Evolutionary conservation across 2,888 invertebrate genomes (phyloP).

Genomic region (Callyntrura guangdongensis): DNA sequence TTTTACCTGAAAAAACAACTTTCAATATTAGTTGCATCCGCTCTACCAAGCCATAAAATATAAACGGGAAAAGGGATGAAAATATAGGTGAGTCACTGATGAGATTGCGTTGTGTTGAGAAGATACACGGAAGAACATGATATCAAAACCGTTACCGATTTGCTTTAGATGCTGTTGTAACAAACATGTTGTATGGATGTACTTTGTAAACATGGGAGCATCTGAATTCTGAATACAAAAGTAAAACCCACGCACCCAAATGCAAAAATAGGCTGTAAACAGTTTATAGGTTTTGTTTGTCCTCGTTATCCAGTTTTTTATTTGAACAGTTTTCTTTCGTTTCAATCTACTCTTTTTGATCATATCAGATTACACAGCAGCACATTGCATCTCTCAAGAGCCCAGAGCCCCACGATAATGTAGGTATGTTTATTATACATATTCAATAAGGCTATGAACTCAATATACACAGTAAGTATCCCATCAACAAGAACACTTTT

Average conservation of each 20-base stretch:
- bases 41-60: neutral
- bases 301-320: conserved; percentile 41
- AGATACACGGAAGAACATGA: no score
- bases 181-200: neutral
- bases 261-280: neutral
- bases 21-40: neutral
- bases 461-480: no score
- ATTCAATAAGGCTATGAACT: no score
- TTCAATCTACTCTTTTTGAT: conserved; percentile 19
- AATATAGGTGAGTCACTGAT: neutral
- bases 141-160: neutral
- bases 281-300: conserved; percentile 27
- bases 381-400: no score
- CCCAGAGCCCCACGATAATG: neutral
- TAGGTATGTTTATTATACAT: neutral
- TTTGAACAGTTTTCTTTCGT: conserved; percentile 36
- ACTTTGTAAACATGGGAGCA: conserved; percentile 18
- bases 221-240: neutral
- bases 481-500: conserved; percentile 15
- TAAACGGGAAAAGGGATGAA: neutral
- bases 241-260: neutral
- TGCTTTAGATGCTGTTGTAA: neutral
- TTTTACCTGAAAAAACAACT: neutral
- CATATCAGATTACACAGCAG: neutral
- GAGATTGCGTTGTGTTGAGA: neutral